These are phyloP conservation scores for Heliconius charithonia DNA, from an alignment of 2,888 invertebrate species.

Conservation along the genomic window DNA sequence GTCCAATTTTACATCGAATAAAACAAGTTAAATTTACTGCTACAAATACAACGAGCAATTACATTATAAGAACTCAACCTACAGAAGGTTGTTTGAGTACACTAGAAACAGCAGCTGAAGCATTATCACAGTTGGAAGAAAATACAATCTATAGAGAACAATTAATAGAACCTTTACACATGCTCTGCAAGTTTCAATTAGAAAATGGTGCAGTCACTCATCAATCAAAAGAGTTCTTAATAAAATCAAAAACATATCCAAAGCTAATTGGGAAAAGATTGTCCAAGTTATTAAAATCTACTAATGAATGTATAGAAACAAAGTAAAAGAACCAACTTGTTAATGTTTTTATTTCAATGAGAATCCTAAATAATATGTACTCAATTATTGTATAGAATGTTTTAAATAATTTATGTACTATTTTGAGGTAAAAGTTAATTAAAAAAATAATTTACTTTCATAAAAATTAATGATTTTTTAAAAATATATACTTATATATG, in stretches of 20 bases:
- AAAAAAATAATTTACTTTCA: no score
- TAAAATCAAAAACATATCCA: conserved; percentile 91
- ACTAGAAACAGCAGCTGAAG: conserved; percentile 92
- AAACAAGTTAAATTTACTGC: conserved; percentile 92
- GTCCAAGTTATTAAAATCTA: conserved; percentile 72
- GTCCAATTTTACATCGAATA: conserved; percentile 88
- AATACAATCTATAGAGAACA: conserved; percentile 85
- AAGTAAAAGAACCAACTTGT: conserved; percentile 10
- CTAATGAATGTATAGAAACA: conserved; percentile 56
- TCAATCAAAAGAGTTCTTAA: conserved; percentile 94
- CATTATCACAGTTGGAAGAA: conserved; percentile 90
- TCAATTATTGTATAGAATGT: neutral
- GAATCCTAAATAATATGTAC: neutral
- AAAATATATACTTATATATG: neutral
- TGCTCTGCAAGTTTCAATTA: conserved; percentile 93
- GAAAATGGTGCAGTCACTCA: conserved; percentile 96
- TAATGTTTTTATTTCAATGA: neutral
- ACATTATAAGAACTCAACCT: conserved; percentile 96
- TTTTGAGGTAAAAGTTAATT: no score
- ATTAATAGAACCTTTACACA: conserved; percentile 90
- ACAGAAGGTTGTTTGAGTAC: conserved; percentile 96
- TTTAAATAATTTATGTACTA: no score
- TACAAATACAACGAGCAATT: conserved; percentile 90
- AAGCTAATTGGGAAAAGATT: conserved; percentile 91
- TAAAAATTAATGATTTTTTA: no score